These are phyloP conservation scores for Cantharis lateralis DNA, from an alignment of 2,888 invertebrate species.

Conservation along the genomic window DNA sequence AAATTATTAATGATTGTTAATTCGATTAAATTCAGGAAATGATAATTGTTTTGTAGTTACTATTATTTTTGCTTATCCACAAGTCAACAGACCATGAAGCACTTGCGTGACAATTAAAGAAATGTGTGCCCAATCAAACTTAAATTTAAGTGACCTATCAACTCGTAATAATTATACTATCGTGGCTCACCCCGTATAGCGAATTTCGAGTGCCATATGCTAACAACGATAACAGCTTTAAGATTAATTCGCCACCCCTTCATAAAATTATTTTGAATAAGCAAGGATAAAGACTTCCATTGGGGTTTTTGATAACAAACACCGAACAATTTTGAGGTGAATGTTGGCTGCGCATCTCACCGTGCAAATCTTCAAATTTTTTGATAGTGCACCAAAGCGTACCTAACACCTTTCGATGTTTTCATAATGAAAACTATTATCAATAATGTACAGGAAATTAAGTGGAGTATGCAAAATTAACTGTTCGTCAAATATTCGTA, in stretches of 20 bases:
- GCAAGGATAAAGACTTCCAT: background rate
- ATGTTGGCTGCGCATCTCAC: background rate
- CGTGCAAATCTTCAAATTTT: background rate
- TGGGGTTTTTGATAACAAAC: background rate
- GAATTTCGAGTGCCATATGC: background rate
- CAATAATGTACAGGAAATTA: slow-evolving; percentile 6
- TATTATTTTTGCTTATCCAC: background rate
- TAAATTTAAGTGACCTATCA: background rate
- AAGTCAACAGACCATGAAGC: background rate
- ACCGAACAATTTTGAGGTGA: background rate
- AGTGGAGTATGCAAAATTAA: background rate
- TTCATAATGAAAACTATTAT: background rate
- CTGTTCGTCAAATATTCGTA: slow-evolving; percentile 2
- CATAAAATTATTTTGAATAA: background rate
- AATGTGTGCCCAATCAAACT: background rate
- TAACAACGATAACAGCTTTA: background rate
- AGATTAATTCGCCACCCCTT: background rate
- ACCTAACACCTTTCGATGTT: background rate
- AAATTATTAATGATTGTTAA: background rate
- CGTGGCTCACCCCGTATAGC: background rate
- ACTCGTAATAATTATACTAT: background rate
- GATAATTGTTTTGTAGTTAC: background rate
- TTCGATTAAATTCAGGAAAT: background rate
- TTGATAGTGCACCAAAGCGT: background rate
- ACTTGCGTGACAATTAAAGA: background rate